Percentiles rank a stretch among this genome's conserved stretches.
Evolutionary conservation across 1,140 invertebrate species (phyloP).

Genomic region (Philopotamus ludificatus): DNA sequence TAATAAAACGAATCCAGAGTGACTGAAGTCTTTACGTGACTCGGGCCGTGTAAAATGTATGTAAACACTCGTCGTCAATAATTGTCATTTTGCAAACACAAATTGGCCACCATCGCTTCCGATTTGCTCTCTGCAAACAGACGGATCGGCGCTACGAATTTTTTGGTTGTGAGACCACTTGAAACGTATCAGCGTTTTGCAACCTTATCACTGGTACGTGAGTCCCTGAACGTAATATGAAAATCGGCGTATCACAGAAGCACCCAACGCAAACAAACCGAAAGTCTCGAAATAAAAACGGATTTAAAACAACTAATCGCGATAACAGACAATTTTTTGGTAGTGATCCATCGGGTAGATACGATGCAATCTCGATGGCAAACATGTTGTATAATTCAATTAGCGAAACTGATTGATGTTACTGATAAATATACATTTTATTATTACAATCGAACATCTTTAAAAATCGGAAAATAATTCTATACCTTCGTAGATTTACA

Average conservation of each 20-base stretch:
- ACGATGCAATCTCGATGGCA: too few species aligned
- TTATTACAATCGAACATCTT: too few species aligned
- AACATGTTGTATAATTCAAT: too few species aligned
- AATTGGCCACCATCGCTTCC: not conserved
- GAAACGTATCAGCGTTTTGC: slow-evolving; percentile 26
- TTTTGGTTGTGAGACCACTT: slow-evolving; percentile 21
- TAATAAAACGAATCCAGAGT: too few species aligned
- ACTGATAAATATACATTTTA: too few species aligned
- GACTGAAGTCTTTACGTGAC: not conserved
- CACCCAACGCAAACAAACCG: not conserved
- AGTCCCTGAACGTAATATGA: slow-evolving; percentile 20
- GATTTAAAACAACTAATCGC: too few species aligned
- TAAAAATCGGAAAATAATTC: too few species aligned
- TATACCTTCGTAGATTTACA: too few species aligned
- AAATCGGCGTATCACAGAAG: not conserved
- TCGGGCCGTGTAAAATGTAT: not conserved
- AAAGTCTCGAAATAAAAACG: too few species aligned
- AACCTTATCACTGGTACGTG: slow-evolving; percentile 33
- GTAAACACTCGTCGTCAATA: not conserved
- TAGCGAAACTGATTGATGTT: too few species aligned
- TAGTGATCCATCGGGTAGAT: too few species aligned
- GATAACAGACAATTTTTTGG: too few species aligned
- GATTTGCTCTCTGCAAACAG: not conserved
- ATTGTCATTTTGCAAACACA: not conserved
- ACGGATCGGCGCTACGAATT: not conserved